Base-by-base conservation (phyloP, 2,113 vertebrate species). In the Muscicapa adusta region DNA sequence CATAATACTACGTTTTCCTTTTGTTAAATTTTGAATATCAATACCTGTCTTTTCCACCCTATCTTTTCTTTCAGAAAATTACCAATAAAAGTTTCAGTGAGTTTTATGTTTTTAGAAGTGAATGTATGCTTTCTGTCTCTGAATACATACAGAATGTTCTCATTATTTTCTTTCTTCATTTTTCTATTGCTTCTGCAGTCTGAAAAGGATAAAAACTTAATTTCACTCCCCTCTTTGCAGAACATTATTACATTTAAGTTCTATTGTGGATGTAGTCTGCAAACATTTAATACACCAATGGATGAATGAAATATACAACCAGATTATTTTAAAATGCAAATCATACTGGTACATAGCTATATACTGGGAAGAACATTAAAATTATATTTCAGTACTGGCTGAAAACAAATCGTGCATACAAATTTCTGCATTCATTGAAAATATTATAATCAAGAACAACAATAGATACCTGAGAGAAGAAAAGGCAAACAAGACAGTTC, bases 31-130 rank as follows among this genome's bases (percentile, higher is more conserved):
- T 50, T 63, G 4, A 62, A 36, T 78, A 75, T 33, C 7, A 63
- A 5, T 77, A 36, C 3, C 3, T 20, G 12, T 53, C 5, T 61
- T 77, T 70, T 61, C 16, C 12, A 53, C 0, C 0, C 3, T 61
- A 11, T 29, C 2, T 45, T 79, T 86, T 45, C 14, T 78, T 66
- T 78, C 18, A 62, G 16, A 42, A 66, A 66, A 9, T 16, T 70
- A 14, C 2, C 17, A 71, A 24, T 18, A 56, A 3, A 6, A 23
- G 0, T n/a, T 15, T 68, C 56, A 16, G 9, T 89, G 29, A 1
- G 11, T 60, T 42, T 47, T 34, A 23, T 26, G 31, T 34, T 54
- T 67, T 67, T 40, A 54, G 12, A 12, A 43, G 5, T 34, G 7
- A 87, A 54, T 34, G 2, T 29, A n/a, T 56, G 12, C 22, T 51